Evolutionary conservation across 1,140 invertebrate species (phyloP).

Genomic region (Epicauta chinensis): DNA sequence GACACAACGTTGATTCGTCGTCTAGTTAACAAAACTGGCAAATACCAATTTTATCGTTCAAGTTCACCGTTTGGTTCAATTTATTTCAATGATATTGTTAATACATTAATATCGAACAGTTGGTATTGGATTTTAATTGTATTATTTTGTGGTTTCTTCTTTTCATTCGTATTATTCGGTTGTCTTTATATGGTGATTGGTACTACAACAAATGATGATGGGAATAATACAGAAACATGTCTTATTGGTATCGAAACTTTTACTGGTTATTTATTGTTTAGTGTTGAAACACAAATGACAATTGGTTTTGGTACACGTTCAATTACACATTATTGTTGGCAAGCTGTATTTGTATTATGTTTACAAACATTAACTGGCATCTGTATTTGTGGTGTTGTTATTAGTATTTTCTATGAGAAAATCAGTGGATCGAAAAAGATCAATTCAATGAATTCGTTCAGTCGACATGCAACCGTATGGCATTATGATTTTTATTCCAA

Average conservation of each 20-base stretch:
- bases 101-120: constrained; percentile 54
- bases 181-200: constrained; percentile 34
- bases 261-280: constrained; percentile 53
- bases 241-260: constrained; percentile 34
- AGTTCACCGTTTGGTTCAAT: not conserved
- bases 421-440: constrained; percentile 50
- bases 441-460: constrained; percentile 50
- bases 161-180: constrained; percentile 35
- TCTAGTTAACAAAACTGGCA: too few relatives aligned
- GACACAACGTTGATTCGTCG: too few relatives aligned
- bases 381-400: constrained; percentile 50
- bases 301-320: constrained; percentile 68
- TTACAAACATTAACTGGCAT: constrained; percentile 52
- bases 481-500: not conserved
- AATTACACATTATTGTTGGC: constrained; percentile 78
- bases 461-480: constrained; percentile 53
- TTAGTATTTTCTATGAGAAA: constrained; percentile 56
- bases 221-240: constrained; percentile 23
- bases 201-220: constrained; percentile 23
- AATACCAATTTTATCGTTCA: too few relatives aligned
- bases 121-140: constrained; percentile 54
- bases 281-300: constrained; percentile 55
- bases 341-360: constrained; percentile 68
- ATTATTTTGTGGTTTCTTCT: constrained; percentile 36
- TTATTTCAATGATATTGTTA: constrained; percentile 54